Base-by-base conservation (phyloP, 2,113 vertebrate species). In the Garra rufa region DNA sequence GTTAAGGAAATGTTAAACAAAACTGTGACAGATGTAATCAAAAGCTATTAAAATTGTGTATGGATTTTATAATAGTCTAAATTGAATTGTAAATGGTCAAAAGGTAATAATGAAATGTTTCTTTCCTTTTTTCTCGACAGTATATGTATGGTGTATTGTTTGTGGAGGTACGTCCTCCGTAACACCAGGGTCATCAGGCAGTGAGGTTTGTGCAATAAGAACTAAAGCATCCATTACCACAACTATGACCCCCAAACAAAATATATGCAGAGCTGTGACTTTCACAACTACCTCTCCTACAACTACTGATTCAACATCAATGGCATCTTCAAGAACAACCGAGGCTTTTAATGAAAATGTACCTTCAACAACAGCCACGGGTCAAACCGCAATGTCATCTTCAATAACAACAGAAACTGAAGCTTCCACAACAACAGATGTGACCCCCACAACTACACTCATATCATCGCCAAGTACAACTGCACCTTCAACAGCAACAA, bases 121-220 rank as follows among this genome's bases (percentile, higher is more conserved):
- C 3, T 55, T 75, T 28, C 1, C 1, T 38, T 77, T 21, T 77
- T 57, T 75, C 3, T 75, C 11, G 15, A 57, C 21, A 77, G 75
- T 77, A 15, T 77, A 15, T 59, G 17, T 77, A 38, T 59, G 75
- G 75, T 77, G 30, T 14, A 41, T 30, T 11, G 6, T 77, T 57
- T 57, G 30, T 77, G 48, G 34, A 57, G 28, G 48, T 57, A 9
- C 10, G 41, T 77, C 48, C 14, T 55, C 34, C 65, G 19, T 14
- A 41, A 21, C 50, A 77, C 19, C 15, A 9, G 5, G 38, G 57
- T 55, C 9, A 59, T 38, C 50, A 77, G 11, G 19, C 28, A 41
- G 9, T 77, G 30, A 34, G 21, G 30, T 75, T 30, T 75, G 73
- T 75, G 19, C 15, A 4, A 41, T 59, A 77, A 59, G 13, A 77